phyloP scores from a whole-genome alignment of 1,140 invertebrate species.

The Metopolophium dirhodum region DNA sequence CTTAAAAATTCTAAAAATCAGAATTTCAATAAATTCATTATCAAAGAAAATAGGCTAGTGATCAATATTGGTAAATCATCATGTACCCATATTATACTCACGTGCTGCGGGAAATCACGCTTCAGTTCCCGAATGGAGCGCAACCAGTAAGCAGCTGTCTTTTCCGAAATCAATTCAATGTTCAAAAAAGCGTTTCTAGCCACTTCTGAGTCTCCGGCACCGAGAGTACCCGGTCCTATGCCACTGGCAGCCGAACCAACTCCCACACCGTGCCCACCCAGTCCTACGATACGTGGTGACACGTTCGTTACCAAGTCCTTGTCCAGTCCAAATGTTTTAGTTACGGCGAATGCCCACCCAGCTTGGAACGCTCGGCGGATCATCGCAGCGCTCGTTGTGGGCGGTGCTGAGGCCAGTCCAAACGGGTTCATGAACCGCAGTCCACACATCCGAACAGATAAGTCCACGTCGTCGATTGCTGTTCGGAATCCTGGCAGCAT shows the following conservation, averaged over 20 bases:
- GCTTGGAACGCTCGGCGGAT: conserved; percentile 92
- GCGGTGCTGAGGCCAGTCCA: conserved; percentile 95
- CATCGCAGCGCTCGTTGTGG: conserved; percentile 93
- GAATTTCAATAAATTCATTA: not conserved
- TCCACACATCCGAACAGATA: conserved; percentile 91
- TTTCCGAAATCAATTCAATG: conserved; percentile 98
- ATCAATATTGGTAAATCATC: not conserved
- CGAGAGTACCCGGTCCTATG: conserved; percentile 69
- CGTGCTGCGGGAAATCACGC: conserved; percentile 86
- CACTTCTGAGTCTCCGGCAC: conserved; percentile 64
- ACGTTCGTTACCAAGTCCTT: conserved; percentile 97
- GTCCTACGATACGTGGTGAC: conserved; percentile 87
- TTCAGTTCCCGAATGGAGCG: conserved; percentile 88
- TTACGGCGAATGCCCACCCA: conserved; percentile 96
- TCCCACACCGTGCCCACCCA: conserved; percentile 12
- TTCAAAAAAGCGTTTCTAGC: conserved; percentile 95
- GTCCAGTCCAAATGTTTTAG: conserved; percentile 94
- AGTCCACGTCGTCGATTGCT: conserved; percentile 91
- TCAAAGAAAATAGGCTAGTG: not conserved
- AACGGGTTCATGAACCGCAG: conserved; percentile 96
- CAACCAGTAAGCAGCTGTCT: conserved; percentile 92
- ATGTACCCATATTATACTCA: conserved; percentile 61
- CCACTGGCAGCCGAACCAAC: conserved; percentile 61
- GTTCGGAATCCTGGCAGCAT: conserved; percentile 89
- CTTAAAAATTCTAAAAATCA: too few relatives aligned